Percentiles rank a stretch among this genome's conserved stretches.
Conservation (phyloP, 2,797 vertebrate genomes). For the Meda fulgida region DNA sequence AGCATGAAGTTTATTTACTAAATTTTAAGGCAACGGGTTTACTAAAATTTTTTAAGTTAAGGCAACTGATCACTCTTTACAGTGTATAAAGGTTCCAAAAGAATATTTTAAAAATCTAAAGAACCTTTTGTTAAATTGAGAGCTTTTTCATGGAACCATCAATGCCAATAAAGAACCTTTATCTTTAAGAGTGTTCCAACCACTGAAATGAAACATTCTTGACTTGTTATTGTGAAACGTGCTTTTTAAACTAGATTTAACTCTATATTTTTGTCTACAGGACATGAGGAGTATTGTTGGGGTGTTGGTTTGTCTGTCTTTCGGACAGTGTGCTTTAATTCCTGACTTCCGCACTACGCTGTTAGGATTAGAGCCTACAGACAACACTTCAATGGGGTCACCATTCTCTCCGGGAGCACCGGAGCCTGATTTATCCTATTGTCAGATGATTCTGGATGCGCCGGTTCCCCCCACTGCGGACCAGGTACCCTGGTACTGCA, state of each 20-base stretch:
- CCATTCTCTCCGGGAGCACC: background rate
- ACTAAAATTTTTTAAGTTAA: no score
- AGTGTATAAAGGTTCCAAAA: no score
- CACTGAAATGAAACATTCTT: background rate
- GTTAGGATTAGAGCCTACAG: background rate
- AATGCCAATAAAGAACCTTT: no score
- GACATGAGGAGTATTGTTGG: background rate
- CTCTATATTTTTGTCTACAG: conserved; percentile 1
- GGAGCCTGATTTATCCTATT: conserved; percentile 50
- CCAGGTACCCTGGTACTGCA: conserved; percentile 65
- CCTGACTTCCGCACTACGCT: accelerated
- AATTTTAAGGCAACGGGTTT: no score
- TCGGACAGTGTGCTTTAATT: accelerated
- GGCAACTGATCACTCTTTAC: no score
- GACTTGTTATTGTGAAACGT: background rate
- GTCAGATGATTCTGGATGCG: conserved; percentile 62
- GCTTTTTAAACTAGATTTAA: no score
- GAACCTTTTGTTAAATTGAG: no score
- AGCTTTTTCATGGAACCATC: no score
- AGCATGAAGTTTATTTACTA: no score
- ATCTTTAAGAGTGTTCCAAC: background rate
- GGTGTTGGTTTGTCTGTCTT: background rate
- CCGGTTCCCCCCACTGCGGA: conserved; percentile 58
- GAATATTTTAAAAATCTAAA: no score
- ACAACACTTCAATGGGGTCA: background rate